Evolutionary conservation across 2,888 invertebrate genomes (phyloP), one percentile per base, ranked within the genome.

Genomic region (Phanerotoma sp.): DNA sequence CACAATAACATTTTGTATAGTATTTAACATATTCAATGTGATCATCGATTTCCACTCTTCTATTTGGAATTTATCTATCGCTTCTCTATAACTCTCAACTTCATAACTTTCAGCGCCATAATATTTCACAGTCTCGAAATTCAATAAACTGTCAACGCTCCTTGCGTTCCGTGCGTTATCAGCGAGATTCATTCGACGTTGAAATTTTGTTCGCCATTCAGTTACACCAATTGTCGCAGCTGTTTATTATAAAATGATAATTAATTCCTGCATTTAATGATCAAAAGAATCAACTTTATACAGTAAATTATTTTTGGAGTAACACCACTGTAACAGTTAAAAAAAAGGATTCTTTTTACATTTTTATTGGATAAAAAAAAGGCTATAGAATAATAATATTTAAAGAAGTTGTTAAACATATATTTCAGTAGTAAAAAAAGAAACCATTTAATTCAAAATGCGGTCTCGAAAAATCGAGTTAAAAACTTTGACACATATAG

Each of bases 111-210:
- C 97, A 1, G 95, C 96, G 5, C 93, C 93, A 74, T 97, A 98
- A 79, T 98, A 98, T 76, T 99, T 99, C 0, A 97, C 98, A 1
- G 98, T 98, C 80, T 99, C 98, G 79, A 95, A 98, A 80, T 99
- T 99, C 11, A 98, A 82, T 50, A 99, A 79, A 0, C 98, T 97
- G 78, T 99, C 98, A 0, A 98, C 96, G 51, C 95, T 95, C 56
- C 90, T 85, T 5, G 95, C 92, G 68, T 93, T 89, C 56, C 91
- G 89, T 32, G 88, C 92, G 78, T 98, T 99, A 73, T 98, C 97
- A 0, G 94, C 89, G 22, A 88, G 80, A 78, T 98, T 99, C 95
- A 96, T 96, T 5, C 89, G 84, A 28, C 97, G 82, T 65, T 96
- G 90, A 79, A 86, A 98, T 77, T 97, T 93, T 0, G 97, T 98